Evolutionary conservation across 2,797 vertebrate genomes (phyloP), one percentile per base, ranked within the genome.

Genomic region (Loris lydekkerianus): DNA sequence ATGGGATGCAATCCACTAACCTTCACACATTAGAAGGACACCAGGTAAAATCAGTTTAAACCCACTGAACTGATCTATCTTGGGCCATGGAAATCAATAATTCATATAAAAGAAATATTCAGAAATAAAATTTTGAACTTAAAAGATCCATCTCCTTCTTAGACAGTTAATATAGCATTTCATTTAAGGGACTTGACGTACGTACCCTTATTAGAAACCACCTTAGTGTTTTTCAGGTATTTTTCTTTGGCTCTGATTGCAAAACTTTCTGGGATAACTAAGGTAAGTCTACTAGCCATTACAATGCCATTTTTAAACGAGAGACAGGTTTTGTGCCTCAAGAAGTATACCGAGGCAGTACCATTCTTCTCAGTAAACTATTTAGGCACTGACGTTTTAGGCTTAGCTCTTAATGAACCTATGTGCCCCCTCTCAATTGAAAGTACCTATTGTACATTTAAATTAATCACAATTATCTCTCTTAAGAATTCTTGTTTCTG

Each of bases 11-110:
- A 58, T 89, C 40, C 34, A 91, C 85, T 93, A 93, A 93, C 37
- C 27, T 84, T 94, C 58, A 88, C 20, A 18, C 91, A 96, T 40
- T 95, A 96, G 53, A 93, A 91, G 20, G 43, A 86, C 5, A 2
- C 67, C 43, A 80, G 82, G 90, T 11, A 25, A 94, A 89, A 96
- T 95, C 37, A 76, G 88, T 93, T 93, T 86, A 94, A 97, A 93
- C 17, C 29, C n/a, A 96, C 21, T 86, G 89, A 95, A 86, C 27
- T 31, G n/a, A 94, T 89, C 70, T 78, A n/a, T 20, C n/a, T 94
- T 49, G 77, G 70, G 80, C 5, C 27, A 20, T 76, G 49, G 58
- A 96, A 97, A 94, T 94, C 86, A 89, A 77, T 89, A 31, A 85
- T 89, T 92, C 15, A 77, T 89, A 95, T 81, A 53, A 89, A 95